A percentile compares a stretch with the other conserved stretches of the same genome.
Conservation (phyloP, 2,888 invertebrate genomes). For the Loripinus fragilis region DNA sequence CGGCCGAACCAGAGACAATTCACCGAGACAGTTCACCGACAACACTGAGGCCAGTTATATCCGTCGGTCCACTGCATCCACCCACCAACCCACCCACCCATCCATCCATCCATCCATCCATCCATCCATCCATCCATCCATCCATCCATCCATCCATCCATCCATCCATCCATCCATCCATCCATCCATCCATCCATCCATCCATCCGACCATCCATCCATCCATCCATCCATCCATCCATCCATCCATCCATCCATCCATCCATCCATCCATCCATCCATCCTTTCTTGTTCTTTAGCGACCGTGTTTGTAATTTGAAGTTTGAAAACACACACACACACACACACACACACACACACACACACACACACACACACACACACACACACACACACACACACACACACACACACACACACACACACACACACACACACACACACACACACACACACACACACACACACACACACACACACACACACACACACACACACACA, state of each 20-base stretch:
- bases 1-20: no score
- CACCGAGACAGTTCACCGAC: background rate
- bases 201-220: conserved; percentile 8
- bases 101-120: background rate
- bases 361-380: no score
- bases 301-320: no score
- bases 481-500: no score
- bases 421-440: background rate
- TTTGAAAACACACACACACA: no score
- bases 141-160: conserved; percentile 7
- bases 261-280: no score
- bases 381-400: no score
- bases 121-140: conserved; percentile 11
- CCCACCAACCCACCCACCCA: no score
- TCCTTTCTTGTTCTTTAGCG: no score
- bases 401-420: background rate
- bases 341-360: no score
- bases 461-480: background rate
- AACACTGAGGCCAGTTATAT: background rate
- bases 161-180: conserved; percentile 13
- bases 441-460: background rate
- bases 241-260: background rate
- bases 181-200: conserved; percentile 13
- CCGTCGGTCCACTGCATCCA: background rate
- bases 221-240: conserved; percentile 11